phyloP scores from a whole-genome alignment of 2,888 invertebrate genomes.

The Mechanitis messenoides region DNA sequence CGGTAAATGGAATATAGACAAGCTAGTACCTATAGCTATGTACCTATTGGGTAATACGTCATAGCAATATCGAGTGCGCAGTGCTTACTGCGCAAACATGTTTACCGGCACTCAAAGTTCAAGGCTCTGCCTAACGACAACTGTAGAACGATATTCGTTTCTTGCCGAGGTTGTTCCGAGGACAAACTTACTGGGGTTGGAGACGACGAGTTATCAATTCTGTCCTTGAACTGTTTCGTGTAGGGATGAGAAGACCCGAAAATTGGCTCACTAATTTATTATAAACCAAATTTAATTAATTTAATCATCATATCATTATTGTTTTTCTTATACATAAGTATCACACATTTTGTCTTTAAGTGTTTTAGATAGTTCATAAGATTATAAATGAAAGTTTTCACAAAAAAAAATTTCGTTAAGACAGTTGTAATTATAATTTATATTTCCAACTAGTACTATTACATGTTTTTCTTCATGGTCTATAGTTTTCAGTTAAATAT shows the following conservation, averaged over 20 bases:
- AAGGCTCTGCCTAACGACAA: conserved; percentile 61
- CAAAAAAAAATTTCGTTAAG: too few relatives aligned
- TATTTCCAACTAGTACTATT: too few relatives aligned
- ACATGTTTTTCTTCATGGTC: too few relatives aligned
- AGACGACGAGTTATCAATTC: conserved; percentile 10
- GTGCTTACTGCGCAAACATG: conserved; percentile 68
- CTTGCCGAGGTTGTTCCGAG: conserved; percentile 44
- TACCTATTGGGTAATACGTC: conserved; percentile 47
- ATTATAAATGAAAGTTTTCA: too few relatives aligned
- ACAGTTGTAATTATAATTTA: too few relatives aligned
- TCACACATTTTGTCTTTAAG: too few relatives aligned
- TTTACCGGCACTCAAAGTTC: conserved; percentile 70
- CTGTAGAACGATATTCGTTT: conserved; percentile 53
- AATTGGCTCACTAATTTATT: background rate
- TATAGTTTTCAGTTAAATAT: too few relatives aligned
- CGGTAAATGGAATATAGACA: conserved; percentile 23
- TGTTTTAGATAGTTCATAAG: too few relatives aligned
- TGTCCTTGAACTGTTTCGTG: conserved; percentile 15
- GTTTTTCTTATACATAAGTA: too few relatives aligned
- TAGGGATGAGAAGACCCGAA: background rate
- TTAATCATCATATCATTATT: too few relatives aligned
- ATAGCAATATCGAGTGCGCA: conserved; percentile 62
- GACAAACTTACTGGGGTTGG: conserved; percentile 33
- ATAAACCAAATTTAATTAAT: background rate
- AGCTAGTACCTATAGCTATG: conserved; percentile 5